These are phyloP conservation scores for Phainopepla nitens DNA, from an alignment of 2,113 vertebrate species.

Conservation along the genomic window DNA sequence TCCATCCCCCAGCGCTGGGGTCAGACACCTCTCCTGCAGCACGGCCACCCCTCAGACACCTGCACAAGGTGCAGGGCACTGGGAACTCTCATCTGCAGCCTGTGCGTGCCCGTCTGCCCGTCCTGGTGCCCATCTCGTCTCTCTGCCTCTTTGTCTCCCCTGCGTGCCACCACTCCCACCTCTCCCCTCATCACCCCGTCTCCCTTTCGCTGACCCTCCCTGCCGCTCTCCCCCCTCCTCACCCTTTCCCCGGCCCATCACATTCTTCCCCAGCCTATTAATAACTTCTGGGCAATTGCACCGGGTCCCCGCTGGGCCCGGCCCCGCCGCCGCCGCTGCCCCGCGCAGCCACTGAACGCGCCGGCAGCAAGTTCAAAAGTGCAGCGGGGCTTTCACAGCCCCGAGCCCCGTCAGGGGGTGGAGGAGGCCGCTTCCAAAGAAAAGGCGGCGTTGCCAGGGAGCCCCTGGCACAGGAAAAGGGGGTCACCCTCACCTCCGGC, in stretches of 20 bases:
- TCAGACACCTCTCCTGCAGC: not conserved
- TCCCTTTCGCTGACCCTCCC: not conserved
- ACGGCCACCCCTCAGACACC: rapidly evolving
- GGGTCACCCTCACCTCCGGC: slow-evolving; percentile 41
- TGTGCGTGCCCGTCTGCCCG: not conserved
- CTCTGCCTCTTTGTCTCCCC: not conserved
- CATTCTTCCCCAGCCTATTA: slow-evolving; percentile 65
- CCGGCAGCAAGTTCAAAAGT: slow-evolving; percentile 66
- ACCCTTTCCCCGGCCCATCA: not conserved
- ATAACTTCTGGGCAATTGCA: slow-evolving; percentile 69
- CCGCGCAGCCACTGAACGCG: slow-evolving; percentile 35
- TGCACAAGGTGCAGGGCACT: not conserved
- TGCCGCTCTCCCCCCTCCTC: not conserved
- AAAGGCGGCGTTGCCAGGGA: slow-evolving; percentile 54
- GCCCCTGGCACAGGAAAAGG: slow-evolving; percentile 53
- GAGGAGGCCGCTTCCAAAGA: slow-evolving; percentile 38
- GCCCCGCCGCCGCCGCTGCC: slow-evolving; percentile 5
- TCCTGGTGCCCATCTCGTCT: not conserved
- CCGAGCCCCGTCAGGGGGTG: slow-evolving; percentile 40
- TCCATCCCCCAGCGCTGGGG: rapidly evolving
- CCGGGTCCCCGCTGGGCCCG: slow-evolving; percentile 49
- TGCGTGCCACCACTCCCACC: not conserved
- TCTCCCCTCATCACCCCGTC: not conserved
- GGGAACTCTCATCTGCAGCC: not conserved
- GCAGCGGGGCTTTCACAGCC: slow-evolving; percentile 49